These are phyloP conservation scores for Zosterops pallidus DNA, from an alignment of 2,113 vertebrate species.

Conservation along the genomic window DNA sequence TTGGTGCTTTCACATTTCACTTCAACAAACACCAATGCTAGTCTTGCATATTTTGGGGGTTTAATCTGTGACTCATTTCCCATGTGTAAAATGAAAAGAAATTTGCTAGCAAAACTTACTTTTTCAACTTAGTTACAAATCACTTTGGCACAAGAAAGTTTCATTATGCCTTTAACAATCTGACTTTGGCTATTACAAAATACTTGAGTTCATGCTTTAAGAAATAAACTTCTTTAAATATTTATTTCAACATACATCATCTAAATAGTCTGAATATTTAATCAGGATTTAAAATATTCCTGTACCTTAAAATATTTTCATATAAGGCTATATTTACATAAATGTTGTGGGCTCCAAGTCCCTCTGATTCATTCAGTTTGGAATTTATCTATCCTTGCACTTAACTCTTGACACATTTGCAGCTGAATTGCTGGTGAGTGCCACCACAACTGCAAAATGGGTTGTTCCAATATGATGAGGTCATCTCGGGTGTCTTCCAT, in stretches of 20 bases:
- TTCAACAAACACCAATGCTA: neutral
- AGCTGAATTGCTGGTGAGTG: neutral
- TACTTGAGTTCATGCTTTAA: neutral
- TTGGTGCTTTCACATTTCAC: neutral
- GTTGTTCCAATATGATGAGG: neutral
- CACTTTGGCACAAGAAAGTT: neutral
- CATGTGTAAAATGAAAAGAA: neutral
- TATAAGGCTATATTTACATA: neutral
- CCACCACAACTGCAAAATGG: neutral
- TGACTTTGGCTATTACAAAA: rapidly evolving
- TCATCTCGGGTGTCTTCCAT: neutral
- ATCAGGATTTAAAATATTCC: neutral
- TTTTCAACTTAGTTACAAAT: neutral
- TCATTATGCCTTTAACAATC: neutral
- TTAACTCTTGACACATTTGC: neutral
- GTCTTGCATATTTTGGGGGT: neutral
- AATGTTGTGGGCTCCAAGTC: neutral
- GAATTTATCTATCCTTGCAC: neutral
- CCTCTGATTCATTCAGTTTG: neutral
- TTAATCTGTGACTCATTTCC: neutral
- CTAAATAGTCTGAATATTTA: neutral
- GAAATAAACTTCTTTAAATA: neutral
- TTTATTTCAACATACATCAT: neutral
- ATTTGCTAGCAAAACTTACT: neutral
- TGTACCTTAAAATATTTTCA: neutral